A percentile compares a stretch with the other conserved stretches of the same genome.
Evolutionary conservation across 2,888 invertebrate genomes (phyloP).

Genomic region (Podotricha telesiphe): DNA sequence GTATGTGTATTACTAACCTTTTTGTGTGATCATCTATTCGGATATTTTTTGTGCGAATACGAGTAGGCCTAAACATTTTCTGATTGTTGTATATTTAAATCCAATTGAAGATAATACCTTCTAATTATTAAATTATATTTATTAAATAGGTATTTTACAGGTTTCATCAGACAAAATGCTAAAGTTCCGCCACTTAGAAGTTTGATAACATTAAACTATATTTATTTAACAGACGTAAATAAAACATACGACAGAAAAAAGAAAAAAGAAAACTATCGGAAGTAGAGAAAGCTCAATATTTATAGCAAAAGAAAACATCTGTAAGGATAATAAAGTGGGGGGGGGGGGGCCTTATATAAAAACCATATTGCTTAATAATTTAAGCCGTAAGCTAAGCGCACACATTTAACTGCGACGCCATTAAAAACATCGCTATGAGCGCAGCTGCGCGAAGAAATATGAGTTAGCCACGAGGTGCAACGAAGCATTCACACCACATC

Average conservation of each 20-base stretch:
- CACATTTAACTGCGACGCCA: slow-evolving; percentile 30
- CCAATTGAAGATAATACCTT: too few species aligned
- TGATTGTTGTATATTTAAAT: too few species aligned
- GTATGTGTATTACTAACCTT: too few species aligned
- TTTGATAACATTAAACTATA: too few species aligned
- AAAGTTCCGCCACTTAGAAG: too few species aligned
- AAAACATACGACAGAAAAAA: too few species aligned
- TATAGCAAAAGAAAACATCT: not conserved
- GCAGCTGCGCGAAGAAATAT: slow-evolving; percentile 60
- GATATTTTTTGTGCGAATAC: too few species aligned
- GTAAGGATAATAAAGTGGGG: not conserved
- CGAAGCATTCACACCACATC: slow-evolving; percentile 52
- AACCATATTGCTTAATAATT: slow-evolving; percentile 4
- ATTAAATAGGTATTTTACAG: not conserved
- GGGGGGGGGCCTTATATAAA: not conserved
- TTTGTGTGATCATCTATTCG: too few species aligned
- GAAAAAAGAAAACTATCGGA: too few species aligned
- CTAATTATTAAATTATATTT: too few species aligned
- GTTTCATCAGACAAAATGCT: not conserved
- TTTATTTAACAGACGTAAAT: too few species aligned
- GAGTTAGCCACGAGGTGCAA: slow-evolving; percentile 56
- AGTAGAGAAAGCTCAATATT: not conserved
- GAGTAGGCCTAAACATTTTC: too few species aligned
- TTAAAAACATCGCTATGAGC: slow-evolving; percentile 43
- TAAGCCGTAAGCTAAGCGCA: slow-evolving; percentile 22